These are phyloP conservation scores for Papilio polytes DNA, from an alignment of 1,140 invertebrate species.

Conservation along the genomic window DNA sequence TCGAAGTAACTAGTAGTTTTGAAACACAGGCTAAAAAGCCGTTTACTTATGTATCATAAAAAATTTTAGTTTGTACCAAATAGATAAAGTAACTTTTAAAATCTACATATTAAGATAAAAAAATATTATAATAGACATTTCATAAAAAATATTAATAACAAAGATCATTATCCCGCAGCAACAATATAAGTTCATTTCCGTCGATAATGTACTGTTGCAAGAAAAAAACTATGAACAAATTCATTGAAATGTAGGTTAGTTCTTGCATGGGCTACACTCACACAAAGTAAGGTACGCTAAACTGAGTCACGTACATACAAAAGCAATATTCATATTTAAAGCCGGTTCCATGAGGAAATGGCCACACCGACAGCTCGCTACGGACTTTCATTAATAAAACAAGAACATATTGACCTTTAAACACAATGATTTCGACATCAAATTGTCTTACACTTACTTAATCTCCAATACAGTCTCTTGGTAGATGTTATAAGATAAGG, in stretches of 20 bases:
- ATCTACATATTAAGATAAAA: background rate
- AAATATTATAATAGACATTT: background rate
- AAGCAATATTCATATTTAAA: constrained; percentile 34
- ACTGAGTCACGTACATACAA: constrained; percentile 36
- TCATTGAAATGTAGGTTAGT: constrained; percentile 32
- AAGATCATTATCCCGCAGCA: constrained; percentile 30
- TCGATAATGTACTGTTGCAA: constrained; percentile 35
- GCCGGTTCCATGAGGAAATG: constrained; percentile 29
- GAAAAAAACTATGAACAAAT: constrained; percentile 33
- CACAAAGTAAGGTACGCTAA: constrained; percentile 29
- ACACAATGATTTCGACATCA: constrained; percentile 16
- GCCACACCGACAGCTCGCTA: constrained; percentile 23
- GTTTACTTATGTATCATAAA: no score
- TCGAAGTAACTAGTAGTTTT: no score
- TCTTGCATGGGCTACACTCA: constrained; percentile 28
- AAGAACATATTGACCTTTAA: constrained; percentile 23
- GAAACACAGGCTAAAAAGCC: no score
- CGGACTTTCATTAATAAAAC: constrained; percentile 31
- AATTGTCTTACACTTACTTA: constrained; percentile 27
- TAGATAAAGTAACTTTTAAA: no score
- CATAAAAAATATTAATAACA: constrained; percentile 24
- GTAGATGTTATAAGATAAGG: constrained; percentile 35
- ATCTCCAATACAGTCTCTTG: constrained; percentile 16
- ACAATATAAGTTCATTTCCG: constrained; percentile 35
- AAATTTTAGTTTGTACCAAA: no score